A percentile compares a stretch with the other conserved stretches of the same genome.
phyloP scores from a whole-genome alignment of 2,888 invertebrate species.

The Nasonovia ribisnigri region DNA sequence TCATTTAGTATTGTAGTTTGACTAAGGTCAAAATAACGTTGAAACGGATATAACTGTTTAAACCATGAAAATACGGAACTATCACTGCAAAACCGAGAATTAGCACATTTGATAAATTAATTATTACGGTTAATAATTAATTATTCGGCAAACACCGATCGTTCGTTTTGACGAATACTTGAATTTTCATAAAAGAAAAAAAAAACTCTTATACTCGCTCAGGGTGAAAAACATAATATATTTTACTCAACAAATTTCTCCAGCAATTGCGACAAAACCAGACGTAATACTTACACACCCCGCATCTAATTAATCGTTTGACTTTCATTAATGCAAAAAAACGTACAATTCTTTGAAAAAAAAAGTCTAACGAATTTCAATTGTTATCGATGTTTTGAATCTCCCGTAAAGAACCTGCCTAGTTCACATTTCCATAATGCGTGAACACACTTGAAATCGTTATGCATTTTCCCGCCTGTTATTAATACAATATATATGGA shows the following conservation, averaged over 20 bases:
- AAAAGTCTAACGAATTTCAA: slow-evolving; percentile 46
- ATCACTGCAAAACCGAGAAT: background rate
- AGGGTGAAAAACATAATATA: slow-evolving; percentile 19
- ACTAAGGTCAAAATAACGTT: background rate
- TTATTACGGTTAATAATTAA: slow-evolving; percentile 25
- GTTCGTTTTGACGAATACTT: background rate
- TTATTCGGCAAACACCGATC: background rate
- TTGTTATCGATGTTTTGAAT: background rate
- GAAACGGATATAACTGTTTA: background rate
- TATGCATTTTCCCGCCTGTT: background rate
- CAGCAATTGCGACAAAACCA: slow-evolving; percentile 20
- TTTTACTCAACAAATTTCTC: slow-evolving; percentile 44
- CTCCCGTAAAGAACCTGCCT: background rate
- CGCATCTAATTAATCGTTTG: slow-evolving; percentile 54
- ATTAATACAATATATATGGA: background rate
- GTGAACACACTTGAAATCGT: background rate
- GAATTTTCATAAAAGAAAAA: background rate
- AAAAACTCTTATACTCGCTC: background rate
- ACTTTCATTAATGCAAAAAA: slow-evolving; percentile 50
- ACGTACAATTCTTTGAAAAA: background rate
- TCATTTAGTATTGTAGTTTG: background rate
- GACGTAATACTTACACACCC: slow-evolving; percentile 45
- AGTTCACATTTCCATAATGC: slow-evolving; percentile 21
- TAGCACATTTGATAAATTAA: background rate
- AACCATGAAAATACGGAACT: background rate